These are phyloP conservation scores for Python bivittatus DNA, from an alignment of 2,113 vertebrate species.

Conservation along the genomic window DNA sequence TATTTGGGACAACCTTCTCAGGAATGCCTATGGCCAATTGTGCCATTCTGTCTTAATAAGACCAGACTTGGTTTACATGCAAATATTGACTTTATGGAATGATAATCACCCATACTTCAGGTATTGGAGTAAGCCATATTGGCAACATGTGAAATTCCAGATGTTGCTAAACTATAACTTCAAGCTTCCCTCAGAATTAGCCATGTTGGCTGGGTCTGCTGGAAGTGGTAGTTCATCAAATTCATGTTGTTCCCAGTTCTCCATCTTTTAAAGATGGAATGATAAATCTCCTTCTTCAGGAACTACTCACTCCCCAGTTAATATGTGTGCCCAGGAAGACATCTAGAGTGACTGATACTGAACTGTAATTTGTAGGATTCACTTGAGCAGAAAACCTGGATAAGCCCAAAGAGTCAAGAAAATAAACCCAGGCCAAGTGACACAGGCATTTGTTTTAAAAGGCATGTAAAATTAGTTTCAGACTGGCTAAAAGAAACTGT, in stretches of 20 bases:
- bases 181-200: neutral
- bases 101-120: neutral
- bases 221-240: neutral
- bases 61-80: neutral
- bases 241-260: neutral
- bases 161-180: neutral
- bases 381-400: conserved; percentile 6
- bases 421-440: conserved; percentile 1
- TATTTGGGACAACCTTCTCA: neutral
- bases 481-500: conserved; percentile 7
- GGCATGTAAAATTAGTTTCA: conserved; percentile 14
- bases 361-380: neutral
- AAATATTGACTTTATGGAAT: neutral
- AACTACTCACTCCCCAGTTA: neutral
- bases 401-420: conserved; percentile 25
- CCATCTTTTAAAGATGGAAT: neutral
- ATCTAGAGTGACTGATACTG: neutral
- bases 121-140: neutral
- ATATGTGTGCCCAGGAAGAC: neutral
- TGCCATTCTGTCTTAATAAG: neutral
- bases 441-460: conserved; percentile 7
- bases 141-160: neutral
- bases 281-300: neutral
- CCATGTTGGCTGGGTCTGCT: neutral
- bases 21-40: neutral